A percentile compares a stretch with the other conserved stretches of the same genome.
Conservation (phyloP, 1,140 invertebrate species). For the Ganaspis sp. region DNA sequence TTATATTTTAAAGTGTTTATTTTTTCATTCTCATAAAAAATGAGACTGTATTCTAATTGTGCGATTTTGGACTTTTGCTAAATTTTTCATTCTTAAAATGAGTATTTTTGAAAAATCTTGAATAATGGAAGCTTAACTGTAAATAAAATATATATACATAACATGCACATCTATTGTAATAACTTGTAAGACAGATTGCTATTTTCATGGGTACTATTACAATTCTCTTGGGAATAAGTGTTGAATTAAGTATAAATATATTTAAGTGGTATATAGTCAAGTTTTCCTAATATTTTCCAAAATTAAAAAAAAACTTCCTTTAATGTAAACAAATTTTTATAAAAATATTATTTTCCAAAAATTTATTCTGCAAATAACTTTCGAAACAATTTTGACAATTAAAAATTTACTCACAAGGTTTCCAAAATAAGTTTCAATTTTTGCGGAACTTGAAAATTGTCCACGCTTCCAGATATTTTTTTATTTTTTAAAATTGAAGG, state of each 20-base stretch:
- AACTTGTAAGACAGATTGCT: slow-evolving; percentile 21
- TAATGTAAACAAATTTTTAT: too few relatives aligned
- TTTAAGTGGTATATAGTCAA: neutral
- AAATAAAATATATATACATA: slow-evolving; percentile 15
- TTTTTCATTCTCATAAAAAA: too few relatives aligned
- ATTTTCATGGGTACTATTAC: slow-evolving; percentile 27
- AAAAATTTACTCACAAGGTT: too few relatives aligned
- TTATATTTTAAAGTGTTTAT: neutral
- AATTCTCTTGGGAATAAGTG: slow-evolving; percentile 9
- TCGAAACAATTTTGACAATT: too few relatives aligned
- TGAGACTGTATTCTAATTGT: too few relatives aligned
- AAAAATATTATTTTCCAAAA: too few relatives aligned
- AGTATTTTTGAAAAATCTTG: neutral
- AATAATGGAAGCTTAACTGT: slow-evolving; percentile 11
- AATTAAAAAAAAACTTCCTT: neutral
- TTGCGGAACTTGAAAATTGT: too few relatives aligned
- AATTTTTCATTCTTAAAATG: neutral
- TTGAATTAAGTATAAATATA: slow-evolving; percentile 9
- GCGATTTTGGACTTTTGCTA: too few relatives aligned
- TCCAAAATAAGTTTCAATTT: too few relatives aligned
- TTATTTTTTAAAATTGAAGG: too few relatives aligned
- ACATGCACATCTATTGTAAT: slow-evolving; percentile 18
- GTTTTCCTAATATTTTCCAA: slow-evolving; percentile 12
- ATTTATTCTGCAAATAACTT: too few relatives aligned
- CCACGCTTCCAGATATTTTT: too few relatives aligned